Percentiles rank a stretch among this genome's conserved stretches.
phyloP scores from a whole-genome alignment of 2,888 invertebrate species.

The Tortrix viridana region DNA sequence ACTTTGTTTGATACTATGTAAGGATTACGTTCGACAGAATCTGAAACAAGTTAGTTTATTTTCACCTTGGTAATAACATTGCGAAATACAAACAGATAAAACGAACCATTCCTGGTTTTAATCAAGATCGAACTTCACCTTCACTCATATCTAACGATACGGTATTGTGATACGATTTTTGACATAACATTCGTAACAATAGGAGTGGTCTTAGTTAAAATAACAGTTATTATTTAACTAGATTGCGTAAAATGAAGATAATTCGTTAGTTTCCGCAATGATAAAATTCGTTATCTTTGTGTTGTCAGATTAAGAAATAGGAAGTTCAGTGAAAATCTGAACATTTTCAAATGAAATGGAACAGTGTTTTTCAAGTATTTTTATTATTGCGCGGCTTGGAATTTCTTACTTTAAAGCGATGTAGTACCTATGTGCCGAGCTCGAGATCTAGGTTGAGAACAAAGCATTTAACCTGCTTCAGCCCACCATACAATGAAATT shows the following conservation, averaged over 20 bases:
- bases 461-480: no score
- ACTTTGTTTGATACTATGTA: no score
- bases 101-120: constrained; percentile 30
- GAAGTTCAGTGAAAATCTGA: neutral
- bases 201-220: constrained; percentile 16
- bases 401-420: no score
- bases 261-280: neutral
- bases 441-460: no score
- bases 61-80: constrained; percentile 28
- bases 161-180: constrained; percentile 38
- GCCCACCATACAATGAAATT: no score
- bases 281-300: neutral
- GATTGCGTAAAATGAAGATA: neutral
- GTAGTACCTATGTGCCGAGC: no score
- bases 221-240: neutral
- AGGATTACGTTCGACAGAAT: no score
- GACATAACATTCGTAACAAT: constrained; percentile 44
- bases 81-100: constrained; percentile 30
- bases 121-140: constrained; percentile 63
- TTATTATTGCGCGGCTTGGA: no score
- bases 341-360: no score
- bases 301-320: no score
- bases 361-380: no score
- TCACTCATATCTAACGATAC: constrained; percentile 45
- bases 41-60: constrained; percentile 7